Evolutionary conservation across 2,113 vertebrate species (phyloP).

Genomic region (Regulus satrapa): DNA sequence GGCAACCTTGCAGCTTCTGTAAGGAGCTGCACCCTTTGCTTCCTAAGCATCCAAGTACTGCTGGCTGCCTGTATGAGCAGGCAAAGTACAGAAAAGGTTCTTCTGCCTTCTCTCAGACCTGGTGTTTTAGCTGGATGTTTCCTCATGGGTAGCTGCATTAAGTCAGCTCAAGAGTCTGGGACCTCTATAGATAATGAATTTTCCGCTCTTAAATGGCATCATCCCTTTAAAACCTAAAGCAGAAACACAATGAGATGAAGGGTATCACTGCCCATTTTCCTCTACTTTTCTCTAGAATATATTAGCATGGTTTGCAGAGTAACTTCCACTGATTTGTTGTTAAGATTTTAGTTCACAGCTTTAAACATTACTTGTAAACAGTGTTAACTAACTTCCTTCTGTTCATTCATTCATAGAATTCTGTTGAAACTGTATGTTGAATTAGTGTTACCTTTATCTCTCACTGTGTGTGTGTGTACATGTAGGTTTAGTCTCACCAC

Average conservation of each 20-base stretch:
- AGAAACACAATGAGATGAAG: not conserved
- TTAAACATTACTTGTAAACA: not conserved
- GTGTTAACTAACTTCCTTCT: not conserved
- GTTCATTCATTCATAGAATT: not conserved
- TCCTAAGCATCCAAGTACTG: not conserved
- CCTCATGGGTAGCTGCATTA: not conserved
- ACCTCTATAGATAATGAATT: not conserved
- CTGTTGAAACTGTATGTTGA: not conserved
- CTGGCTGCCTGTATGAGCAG: not conserved
- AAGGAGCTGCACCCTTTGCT: not conserved
- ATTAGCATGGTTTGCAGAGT: not conserved
- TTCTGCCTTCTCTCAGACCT: not conserved
- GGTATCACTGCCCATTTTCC: not conserved
- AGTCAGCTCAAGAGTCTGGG: not conserved
- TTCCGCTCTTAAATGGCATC: not conserved
- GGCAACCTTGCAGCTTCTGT: not conserved
- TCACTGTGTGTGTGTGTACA: not conserved
- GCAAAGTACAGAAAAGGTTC: accelerated
- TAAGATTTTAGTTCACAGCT: not conserved
- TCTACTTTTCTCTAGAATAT: not conserved
- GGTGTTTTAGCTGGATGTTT: not conserved
- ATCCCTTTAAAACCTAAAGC: not conserved
- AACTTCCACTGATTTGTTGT: not conserved
- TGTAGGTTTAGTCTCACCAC: not conserved
- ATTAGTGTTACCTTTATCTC: not conserved